Evolutionary conservation across 2,888 invertebrate species (phyloP).

Genomic region (Periphyllus acericola): DNA sequence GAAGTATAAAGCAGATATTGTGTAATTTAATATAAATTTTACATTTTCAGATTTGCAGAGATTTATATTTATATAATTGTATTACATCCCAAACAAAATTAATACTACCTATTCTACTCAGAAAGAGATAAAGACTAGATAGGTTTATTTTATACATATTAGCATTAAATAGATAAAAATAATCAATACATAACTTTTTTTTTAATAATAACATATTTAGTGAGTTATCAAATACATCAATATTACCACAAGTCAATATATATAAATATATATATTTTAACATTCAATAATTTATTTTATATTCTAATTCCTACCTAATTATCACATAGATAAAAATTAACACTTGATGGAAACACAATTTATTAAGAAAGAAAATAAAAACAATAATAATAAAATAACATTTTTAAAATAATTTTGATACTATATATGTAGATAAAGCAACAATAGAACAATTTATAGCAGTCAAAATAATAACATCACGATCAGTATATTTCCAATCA

Average conservation of each 20-base stretch:
- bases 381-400: conserved; percentile 34
- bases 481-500: conserved; percentile 44
- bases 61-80: neutral
- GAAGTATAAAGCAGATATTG: too few species aligned
- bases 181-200: neutral
- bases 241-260: neutral
- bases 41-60: neutral
- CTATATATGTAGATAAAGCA: conserved; percentile 38
- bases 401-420: conserved; percentile 50
- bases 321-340: neutral
- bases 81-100: too few species aligned
- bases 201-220: neutral
- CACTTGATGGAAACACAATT: neutral
- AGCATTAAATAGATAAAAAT: neutral
- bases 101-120: neutral
- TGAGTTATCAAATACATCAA: neutral
- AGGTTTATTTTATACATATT: neutral
- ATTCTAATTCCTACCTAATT: neutral
- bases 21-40: too few species aligned
- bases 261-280: neutral
- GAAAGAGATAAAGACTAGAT: too few species aligned
- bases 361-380: conserved; percentile 31
- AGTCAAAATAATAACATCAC: conserved; percentile 52
- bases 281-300: neutral
- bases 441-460: conserved; percentile 54